These are phyloP conservation scores for Pangasius mekongensis DNA, from an alignment of 2,797 vertebrate genomes.

Conservation along the genomic window DNA sequence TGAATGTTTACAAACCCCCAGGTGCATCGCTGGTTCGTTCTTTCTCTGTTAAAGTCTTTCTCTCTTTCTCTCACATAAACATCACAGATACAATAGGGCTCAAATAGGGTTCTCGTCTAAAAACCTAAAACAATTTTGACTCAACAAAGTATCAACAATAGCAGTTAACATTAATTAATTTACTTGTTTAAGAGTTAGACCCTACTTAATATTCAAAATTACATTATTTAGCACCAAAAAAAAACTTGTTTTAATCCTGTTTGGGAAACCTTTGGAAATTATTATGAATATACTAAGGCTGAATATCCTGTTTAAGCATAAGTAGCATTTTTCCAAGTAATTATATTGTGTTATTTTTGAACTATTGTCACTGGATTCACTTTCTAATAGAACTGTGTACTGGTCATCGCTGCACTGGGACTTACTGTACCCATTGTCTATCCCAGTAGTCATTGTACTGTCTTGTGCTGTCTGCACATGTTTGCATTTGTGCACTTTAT, in stretches of 20 bases:
- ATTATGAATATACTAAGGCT: neutral
- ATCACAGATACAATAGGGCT: constrained; percentile 2
- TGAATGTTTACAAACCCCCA: constrained; percentile 64
- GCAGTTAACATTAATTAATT: neutral
- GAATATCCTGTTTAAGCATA: neutral
- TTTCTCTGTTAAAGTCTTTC: constrained; percentile 27
- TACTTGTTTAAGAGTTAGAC: neutral
- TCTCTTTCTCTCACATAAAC: constrained; percentile 37
- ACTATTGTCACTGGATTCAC: too few species aligned
- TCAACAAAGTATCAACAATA: neutral
- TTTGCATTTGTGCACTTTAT: too few species aligned
- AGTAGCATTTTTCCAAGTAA: neutral
- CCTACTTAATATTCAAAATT: neutral
- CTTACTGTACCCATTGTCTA: too few species aligned
- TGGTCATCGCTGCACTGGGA: too few species aligned
- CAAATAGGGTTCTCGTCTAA: neutral
- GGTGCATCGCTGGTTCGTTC: constrained; percentile 46
- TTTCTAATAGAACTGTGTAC: too few species aligned
- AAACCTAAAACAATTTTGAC: neutral
- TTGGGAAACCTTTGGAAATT: neutral
- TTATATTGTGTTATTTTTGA: neutral
- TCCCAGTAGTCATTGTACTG: too few species aligned
- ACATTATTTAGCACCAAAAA: neutral
- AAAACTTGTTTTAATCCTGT: neutral
- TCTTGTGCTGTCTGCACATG: too few species aligned